Evolutionary conservation across 2,888 invertebrate species (phyloP), one percentile per base, ranked within the genome.

Genomic region (Oscheius onirici): DNA sequence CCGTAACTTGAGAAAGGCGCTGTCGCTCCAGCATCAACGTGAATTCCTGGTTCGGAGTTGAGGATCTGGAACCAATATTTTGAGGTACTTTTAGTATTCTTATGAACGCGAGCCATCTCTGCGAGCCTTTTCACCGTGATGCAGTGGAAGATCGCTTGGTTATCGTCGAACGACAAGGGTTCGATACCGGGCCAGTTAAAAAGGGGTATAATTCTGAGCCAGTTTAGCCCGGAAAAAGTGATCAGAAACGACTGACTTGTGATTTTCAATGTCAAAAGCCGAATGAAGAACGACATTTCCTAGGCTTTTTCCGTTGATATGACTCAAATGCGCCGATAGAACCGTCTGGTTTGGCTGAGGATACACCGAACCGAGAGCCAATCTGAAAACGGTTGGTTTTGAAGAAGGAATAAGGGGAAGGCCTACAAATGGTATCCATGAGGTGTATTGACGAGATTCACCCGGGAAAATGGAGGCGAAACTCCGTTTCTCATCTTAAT

Each of bases 1-100:
- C 80, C n/a, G 63, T 65, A 10, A 74, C 74, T 3, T 74, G 73
- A 17, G 69, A 60, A 5, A 69, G 15, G 17, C 80, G 26, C 49
- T 80, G 80, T 11, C 80, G 57, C 49, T 80, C 80, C 41, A 78
- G 76, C 55, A 75, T 40, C 65, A 80, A n/a, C 1, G 80, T 69
- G 46, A 77, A 78, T 17, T 80, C 80, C 20, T 71, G 72, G 5
- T 72, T 76, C 22, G 75, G 77, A n/a, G 69, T 24, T 17, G 69
- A 40, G n/a, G 72, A 43, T 52, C 75, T 75, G 49, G 34, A 54
- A 66, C n/a, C 11, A 17, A 3, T 17, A 34, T 20, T 34, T 3
- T 34, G 34, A 34, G 17, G 5, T 20, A 49, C 11, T 6, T n/a
- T n/a, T n/a, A n/a, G n/a, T n/a, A n/a, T n/a, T n/a, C n/a, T n/a